Percentiles rank a stretch among this genome's conserved stretches.
Conservation (phyloP, 1,140 invertebrate species). For the Bactericera cockerelli region DNA sequence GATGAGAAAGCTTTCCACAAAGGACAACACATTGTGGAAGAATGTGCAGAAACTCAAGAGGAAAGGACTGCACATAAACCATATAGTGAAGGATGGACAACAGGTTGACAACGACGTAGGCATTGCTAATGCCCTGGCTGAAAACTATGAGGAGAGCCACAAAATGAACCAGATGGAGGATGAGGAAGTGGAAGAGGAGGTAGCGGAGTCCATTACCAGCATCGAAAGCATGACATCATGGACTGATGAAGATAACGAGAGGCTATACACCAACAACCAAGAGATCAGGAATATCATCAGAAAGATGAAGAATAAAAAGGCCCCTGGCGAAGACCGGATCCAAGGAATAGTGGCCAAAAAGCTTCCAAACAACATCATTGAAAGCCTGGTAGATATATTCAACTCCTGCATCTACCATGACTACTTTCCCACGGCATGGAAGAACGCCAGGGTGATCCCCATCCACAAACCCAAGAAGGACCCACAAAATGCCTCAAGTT, state of each 20-base stretch:
- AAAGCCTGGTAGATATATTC: conserved; percentile 23
- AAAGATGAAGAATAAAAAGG: conserved; percentile 20
- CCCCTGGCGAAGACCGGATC: conserved; percentile 24
- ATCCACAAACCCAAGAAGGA: conserved; percentile 26
- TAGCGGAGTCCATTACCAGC: too few relatives aligned
- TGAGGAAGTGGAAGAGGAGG: too few relatives aligned
- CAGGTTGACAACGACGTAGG: background rate
- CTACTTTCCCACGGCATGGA: conserved; percentile 25
- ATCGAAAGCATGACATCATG: too few relatives aligned
- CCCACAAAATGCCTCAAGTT: background rate
- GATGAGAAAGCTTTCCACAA: background rate
- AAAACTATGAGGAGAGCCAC: too few relatives aligned
- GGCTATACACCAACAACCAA: too few relatives aligned
- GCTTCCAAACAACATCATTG: conserved; percentile 21
- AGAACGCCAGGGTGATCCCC: conserved; percentile 26
- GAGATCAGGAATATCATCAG: background rate
- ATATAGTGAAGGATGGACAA: background rate
- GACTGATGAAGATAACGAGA: too few relatives aligned
- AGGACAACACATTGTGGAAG: background rate
- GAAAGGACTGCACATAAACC: background rate
- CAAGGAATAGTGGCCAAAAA: conserved; percentile 19
- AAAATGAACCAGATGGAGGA: too few relatives aligned
- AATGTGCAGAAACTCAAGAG: background rate
- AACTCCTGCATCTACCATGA: conserved; percentile 22
- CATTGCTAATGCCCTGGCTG: background rate